A percentile compares a stretch with the other conserved stretches of the same genome.
Conservation (phyloP, 2,797 vertebrate genomes). For the Eospalax fontanierii region DNA sequence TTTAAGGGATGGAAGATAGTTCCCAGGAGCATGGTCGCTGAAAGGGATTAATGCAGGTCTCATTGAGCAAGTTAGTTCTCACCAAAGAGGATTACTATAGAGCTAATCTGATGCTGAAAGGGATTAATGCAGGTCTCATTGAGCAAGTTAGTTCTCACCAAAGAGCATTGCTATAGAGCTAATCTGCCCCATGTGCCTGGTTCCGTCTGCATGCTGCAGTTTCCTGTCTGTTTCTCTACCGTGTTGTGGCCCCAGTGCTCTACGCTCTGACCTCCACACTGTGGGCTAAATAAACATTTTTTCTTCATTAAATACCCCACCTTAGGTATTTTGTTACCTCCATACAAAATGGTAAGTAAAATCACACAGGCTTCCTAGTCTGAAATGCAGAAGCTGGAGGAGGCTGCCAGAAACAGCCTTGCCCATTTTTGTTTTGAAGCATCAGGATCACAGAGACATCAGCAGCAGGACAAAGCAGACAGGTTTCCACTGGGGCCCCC, state of each 20-base stretch:
- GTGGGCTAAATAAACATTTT: not conserved
- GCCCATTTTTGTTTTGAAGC: not conserved
- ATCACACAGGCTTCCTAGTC: not conserved
- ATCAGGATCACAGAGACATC: not conserved
- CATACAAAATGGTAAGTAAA: not conserved
- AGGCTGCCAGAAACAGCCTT: not conserved
- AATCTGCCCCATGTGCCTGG: not conserved
- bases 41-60: not conserved
- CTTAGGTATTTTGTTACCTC: not conserved
- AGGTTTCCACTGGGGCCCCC: not conserved
- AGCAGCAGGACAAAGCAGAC: not conserved
- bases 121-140: not conserved
- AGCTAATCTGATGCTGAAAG: not conserved
- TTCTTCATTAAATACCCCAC: not conserved
- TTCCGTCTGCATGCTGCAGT: not conserved
- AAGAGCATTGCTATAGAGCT: not conserved
- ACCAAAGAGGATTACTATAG: not conserved
- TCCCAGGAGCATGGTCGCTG: too few species aligned
- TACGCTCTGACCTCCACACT: not conserved
- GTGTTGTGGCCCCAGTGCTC: not conserved
- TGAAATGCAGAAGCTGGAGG: not conserved
- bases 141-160: not conserved
- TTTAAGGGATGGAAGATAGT: not conserved
- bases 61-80: not conserved
- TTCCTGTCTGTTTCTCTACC: not conserved